These are phyloP conservation scores for Apostichopus leukothele DNA, from an alignment of 53 echinoderm and acorn worm genomes.

Conservation along the genomic window DNA sequence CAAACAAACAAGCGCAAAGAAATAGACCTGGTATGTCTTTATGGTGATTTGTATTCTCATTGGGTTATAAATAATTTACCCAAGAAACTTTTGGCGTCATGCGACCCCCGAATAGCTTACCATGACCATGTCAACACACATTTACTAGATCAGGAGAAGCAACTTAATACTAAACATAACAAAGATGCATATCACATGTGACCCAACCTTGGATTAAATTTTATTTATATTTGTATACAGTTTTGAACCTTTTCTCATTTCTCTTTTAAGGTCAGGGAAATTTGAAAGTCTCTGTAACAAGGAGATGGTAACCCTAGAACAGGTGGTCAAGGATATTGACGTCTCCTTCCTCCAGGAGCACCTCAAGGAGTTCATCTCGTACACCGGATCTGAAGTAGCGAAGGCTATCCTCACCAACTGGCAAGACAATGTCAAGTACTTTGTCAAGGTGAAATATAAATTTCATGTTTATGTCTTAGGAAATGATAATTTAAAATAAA, in stretches of 20 bases:
- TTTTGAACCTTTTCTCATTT: neutral
- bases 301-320: constrained; percentile 79
- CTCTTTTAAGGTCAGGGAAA: constrained; percentile 56
- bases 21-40: too few species aligned
- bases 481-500: too few species aligned
- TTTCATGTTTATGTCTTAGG: too few species aligned
- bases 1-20: too few species aligned
- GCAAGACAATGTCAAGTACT: constrained; percentile 67
- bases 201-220: neutral
- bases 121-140: too few species aligned
- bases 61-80: too few species aligned
- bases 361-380: constrained; percentile 63
- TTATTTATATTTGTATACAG: neutral
- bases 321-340: constrained; percentile 84
- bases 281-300: constrained; percentile 79
- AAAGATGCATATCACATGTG: neutral
- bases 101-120: too few species aligned
- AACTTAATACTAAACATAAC: neutral
- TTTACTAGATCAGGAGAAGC: neutral
- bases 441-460: constrained; percentile 73
- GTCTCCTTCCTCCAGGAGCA: constrained; percentile 69
- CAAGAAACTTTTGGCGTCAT: too few species aligned
- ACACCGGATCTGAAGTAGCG: constrained; percentile 85
- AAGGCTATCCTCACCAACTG: constrained; percentile 70
- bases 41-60: too few species aligned